These are phyloP conservation scores for Ptilodon capucinus DNA, from an alignment of 2,888 invertebrate genomes.

Conservation along the genomic window DNA sequence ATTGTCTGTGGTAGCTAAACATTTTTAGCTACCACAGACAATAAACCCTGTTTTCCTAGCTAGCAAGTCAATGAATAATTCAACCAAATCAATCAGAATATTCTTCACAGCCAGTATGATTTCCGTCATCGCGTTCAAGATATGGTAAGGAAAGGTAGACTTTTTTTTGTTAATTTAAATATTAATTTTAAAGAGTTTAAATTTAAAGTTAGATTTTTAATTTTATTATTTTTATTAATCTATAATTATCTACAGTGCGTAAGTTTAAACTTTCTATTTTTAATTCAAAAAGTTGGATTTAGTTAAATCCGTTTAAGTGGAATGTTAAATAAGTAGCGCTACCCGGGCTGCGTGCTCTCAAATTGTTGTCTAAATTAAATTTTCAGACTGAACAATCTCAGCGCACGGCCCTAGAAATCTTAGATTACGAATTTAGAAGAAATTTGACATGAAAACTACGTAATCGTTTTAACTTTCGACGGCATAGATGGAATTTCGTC, in stretches of 20 bases:
- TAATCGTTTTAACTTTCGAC: constrained; percentile 66
- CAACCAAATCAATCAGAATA: constrained; percentile 70
- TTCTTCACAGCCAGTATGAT: constrained; percentile 82
- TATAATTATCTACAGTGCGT: constrained; percentile 79
- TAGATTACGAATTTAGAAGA: constrained; percentile 77
- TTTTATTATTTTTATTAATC: constrained; percentile 65
- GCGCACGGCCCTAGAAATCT: constrained; percentile 57
- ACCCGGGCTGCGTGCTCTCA: constrained; percentile 47
- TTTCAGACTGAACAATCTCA: constrained; percentile 31
- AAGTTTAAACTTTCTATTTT: constrained; percentile 69
- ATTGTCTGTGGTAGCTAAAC: constrained; percentile 66
- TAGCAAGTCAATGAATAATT: constrained; percentile 43
- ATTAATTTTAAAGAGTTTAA: constrained; percentile 58
- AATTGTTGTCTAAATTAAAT: constrained; percentile 34
- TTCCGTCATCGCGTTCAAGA: constrained; percentile 73
- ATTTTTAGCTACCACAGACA: constrained; percentile 26
- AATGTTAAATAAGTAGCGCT: constrained; percentile 72
- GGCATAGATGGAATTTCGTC: constrained; percentile 61
- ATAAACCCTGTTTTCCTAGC: constrained; percentile 25
- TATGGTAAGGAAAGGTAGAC: constrained; percentile 73
- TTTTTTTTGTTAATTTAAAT: constrained; percentile 36
- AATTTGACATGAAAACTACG: constrained; percentile 74
- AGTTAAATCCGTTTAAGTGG: constrained; percentile 67
- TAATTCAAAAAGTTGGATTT: constrained; percentile 65
- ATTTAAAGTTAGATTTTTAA: constrained; percentile 59